phyloP scores from a whole-genome alignment of 2,113 vertebrate species.

The Barnardius zonarius region DNA sequence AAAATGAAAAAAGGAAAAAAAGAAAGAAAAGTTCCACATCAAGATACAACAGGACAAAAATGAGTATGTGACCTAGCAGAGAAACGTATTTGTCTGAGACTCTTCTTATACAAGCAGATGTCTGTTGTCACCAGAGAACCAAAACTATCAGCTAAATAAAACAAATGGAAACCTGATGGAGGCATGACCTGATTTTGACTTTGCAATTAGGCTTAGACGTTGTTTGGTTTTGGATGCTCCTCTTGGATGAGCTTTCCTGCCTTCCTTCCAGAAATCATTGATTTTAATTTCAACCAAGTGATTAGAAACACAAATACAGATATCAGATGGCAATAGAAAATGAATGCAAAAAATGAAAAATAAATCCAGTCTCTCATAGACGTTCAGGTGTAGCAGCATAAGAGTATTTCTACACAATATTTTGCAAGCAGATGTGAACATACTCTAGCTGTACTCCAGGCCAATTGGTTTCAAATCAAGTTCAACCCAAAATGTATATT shows the following conservation, averaged over 20 bases:
- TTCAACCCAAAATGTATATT: neutral
- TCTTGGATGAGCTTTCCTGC: neutral
- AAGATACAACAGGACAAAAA: neutral
- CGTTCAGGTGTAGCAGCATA: neutral
- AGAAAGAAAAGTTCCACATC: neutral
- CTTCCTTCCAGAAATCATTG: neutral
- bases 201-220: no score
- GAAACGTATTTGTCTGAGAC: neutral
- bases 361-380: neutral
- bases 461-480: neutral
- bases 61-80: neutral
- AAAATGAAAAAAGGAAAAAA: no score
- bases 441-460: neutral
- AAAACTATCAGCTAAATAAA: neutral
- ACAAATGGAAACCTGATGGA: neutral
- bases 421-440: neutral
- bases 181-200: neutral
- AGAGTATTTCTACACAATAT: neutral
- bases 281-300: neutral
- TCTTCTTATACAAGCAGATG: neutral
- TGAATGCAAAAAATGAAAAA: neutral
- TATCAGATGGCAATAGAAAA: neutral
- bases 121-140: neutral
- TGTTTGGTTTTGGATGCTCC: no score
- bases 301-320: neutral